phyloP scores from a whole-genome alignment of 2,113 vertebrate species.

The Trinectes maculatus region DNA sequence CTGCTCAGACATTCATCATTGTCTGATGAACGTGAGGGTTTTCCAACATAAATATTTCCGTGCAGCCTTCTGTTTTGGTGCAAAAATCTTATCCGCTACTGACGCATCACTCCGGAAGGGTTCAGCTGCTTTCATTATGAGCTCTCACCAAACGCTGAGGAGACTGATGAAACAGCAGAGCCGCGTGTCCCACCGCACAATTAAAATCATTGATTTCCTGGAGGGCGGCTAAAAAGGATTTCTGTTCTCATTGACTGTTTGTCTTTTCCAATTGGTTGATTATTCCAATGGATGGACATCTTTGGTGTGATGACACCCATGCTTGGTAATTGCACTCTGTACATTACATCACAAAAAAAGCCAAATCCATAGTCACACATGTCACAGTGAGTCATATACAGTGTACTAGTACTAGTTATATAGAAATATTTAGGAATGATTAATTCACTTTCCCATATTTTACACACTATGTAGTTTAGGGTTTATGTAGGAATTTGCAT shows the following conservation, averaged over 20 bases:
- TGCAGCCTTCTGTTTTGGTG: slow-evolving; percentile 25
- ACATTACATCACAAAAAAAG: not conserved
- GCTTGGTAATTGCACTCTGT: not conserved
- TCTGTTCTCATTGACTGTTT: slow-evolving; percentile 46
- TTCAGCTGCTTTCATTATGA: slow-evolving; percentile 39
- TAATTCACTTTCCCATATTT: not conserved
- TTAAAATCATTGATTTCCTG: slow-evolving; percentile 65
- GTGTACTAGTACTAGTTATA: too few species aligned
- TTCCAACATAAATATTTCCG: too few species aligned
- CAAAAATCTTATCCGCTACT: slow-evolving; percentile 28
- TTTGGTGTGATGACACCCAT: slow-evolving; percentile 7
- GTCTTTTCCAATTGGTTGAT: slow-evolving; percentile 55
- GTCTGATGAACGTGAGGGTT: too few species aligned
- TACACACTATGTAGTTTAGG: not conserved
- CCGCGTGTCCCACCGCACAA: slow-evolving; percentile 53
- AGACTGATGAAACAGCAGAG: slow-evolving; percentile 60
- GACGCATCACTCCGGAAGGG: slow-evolving; percentile 23
- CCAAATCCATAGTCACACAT: too few species aligned
- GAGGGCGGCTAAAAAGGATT: slow-evolving; percentile 25
- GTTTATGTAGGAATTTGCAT: not conserved
- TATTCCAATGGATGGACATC: slow-evolving; percentile 55
- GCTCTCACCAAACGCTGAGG: slow-evolving; percentile 35
- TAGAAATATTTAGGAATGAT: too few species aligned
- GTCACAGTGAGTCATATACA: too few species aligned
- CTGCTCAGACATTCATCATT: slow-evolving; percentile 2